phyloP scores from a whole-genome alignment of 1,140 invertebrate genomes.

The Drosophila athabasca region DNA sequence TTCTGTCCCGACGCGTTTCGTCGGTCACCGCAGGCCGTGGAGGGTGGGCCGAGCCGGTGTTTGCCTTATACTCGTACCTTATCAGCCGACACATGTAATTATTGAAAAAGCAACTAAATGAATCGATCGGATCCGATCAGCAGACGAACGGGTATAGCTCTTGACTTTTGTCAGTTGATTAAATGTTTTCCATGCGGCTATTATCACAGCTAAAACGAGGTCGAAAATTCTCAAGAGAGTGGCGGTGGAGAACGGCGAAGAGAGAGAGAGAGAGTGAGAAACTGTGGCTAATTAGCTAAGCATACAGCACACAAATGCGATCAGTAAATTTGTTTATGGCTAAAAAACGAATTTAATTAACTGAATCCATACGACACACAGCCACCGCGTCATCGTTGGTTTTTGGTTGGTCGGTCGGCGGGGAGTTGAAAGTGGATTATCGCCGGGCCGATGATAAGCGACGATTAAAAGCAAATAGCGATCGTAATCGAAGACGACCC shows the following conservation, averaged over 20 bases:
- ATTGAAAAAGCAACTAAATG: constrained; percentile 32
- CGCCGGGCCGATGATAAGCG: constrained; percentile 64
- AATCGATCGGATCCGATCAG: constrained; percentile 39
- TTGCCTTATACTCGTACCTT: constrained; percentile 18
- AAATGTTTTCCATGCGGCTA: constrained; percentile 8
- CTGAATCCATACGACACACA: constrained; percentile 55
- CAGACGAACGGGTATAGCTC: constrained; percentile 44
- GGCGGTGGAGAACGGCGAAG: not conserved
- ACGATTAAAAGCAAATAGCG: constrained; percentile 69
- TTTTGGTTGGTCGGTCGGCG: not conserved
- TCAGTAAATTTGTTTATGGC: constrained; percentile 36
- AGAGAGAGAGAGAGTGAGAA: not conserved
- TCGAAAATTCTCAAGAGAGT: constrained; percentile 19
- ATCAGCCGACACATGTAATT: constrained; percentile 57
- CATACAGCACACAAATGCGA: constrained; percentile 44
- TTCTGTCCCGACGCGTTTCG: constrained; percentile 26
- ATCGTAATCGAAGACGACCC: constrained; percentile 46
- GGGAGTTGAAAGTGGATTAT: constrained; percentile 62
- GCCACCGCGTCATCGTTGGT: too few species aligned
- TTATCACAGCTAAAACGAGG: constrained; percentile 22
- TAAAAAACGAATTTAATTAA: constrained; percentile 68
- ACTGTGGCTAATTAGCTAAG: constrained; percentile 52
- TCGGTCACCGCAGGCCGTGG: not conserved
- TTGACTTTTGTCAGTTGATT: constrained; percentile 44
- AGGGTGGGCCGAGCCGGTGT: not conserved